A percentile compares a stretch with the other conserved stretches of the same genome.
phyloP scores from a whole-genome alignment of 2,797 vertebrate species.

The Poecilia gillii region DNA sequence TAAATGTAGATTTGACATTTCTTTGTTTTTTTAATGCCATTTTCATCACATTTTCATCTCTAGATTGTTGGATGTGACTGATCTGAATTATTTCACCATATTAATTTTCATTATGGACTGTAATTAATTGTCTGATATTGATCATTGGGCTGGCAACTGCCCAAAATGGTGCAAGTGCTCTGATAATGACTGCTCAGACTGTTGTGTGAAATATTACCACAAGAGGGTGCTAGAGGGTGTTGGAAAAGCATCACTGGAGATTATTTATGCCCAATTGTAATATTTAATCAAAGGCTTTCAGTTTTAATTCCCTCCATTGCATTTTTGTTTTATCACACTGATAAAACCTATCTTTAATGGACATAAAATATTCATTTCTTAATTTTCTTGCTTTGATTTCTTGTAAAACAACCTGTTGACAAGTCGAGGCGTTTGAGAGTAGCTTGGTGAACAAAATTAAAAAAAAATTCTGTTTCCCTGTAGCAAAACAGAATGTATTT shows the following conservation, averaged over 20 bases:
- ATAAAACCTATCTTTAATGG: conserved; percentile 18
- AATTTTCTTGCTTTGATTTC: conserved; percentile 11
- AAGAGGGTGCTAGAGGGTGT: conserved; percentile 57
- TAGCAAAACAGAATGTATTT: conserved; percentile 53
- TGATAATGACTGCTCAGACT: conserved; percentile 23
- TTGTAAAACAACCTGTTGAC: conserved; percentile 13
- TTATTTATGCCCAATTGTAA: background rate
- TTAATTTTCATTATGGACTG: conserved; percentile 4
- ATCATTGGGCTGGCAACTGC: conserved; percentile 6
- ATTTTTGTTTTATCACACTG: conserved; percentile 27
- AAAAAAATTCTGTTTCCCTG: conserved; percentile 24
- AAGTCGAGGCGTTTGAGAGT: background rate
- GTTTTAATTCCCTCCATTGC: background rate
- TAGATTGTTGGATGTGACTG: conserved; percentile 1
- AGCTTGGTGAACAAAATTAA: background rate
- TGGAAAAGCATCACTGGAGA: conserved; percentile 19
- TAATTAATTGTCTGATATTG: conserved; percentile 19
- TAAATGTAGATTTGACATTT: conserved; percentile 10
- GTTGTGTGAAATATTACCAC: conserved; percentile 46
- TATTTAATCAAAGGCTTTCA: background rate
- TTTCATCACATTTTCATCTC: conserved; percentile 8
- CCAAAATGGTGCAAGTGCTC: conserved; percentile 11
- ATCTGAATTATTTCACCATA: conserved; percentile 3
- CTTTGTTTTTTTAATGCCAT: conserved; percentile 2
- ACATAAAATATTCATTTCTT: conserved; percentile 11